Conservation (phyloP, 1,140 invertebrate genomes). For the Drosophila neocordata region DNA sequence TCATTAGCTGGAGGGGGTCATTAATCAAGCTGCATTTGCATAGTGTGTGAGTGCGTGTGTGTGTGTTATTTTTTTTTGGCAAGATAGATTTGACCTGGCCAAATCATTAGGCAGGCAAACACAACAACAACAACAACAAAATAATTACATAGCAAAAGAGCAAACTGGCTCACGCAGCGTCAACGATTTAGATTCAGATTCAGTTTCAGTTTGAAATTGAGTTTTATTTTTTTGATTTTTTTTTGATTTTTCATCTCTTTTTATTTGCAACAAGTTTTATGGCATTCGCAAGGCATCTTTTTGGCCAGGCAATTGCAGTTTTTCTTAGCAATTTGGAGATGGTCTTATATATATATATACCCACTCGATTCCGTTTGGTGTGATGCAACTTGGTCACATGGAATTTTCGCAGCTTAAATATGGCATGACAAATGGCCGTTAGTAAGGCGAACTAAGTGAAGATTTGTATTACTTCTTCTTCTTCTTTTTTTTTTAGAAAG, state of each 20-base stretch:
- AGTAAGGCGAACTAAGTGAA: constrained; percentile 34
- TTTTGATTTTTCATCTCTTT: constrained; percentile 1
- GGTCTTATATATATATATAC: neutral
- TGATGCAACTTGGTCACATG: constrained; percentile 46
- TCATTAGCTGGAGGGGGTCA: constrained; percentile 34
- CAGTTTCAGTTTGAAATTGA: neutral
- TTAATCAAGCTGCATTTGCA: constrained; percentile 74
- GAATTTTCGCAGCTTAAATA: constrained; percentile 6
- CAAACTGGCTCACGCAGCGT: constrained; percentile 62
- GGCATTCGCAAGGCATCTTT: constrained; percentile 11
- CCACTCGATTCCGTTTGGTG: constrained; percentile 21
- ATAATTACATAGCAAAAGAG: constrained; percentile 41
- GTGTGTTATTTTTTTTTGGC: constrained; percentile 10
- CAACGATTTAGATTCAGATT: constrained; percentile 6
- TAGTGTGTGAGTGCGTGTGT: neutral
- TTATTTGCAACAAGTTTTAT: constrained; percentile 36
- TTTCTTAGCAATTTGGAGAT: constrained; percentile 5
- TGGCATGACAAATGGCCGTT: constrained; percentile 70
- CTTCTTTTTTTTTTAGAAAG: constrained; percentile 62
- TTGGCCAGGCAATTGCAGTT: constrained; percentile 14
- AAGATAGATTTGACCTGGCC: constrained; percentile 33
- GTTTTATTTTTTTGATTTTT: too few species aligned
- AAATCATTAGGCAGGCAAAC: constrained; percentile 54
- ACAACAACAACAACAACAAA: constrained; percentile 41
- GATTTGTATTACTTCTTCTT: constrained; percentile 18